These are phyloP conservation scores for Ciconia nigra DNA, from an alignment of 2,797 vertebrate genomes.

Conservation along the genomic window DNA sequence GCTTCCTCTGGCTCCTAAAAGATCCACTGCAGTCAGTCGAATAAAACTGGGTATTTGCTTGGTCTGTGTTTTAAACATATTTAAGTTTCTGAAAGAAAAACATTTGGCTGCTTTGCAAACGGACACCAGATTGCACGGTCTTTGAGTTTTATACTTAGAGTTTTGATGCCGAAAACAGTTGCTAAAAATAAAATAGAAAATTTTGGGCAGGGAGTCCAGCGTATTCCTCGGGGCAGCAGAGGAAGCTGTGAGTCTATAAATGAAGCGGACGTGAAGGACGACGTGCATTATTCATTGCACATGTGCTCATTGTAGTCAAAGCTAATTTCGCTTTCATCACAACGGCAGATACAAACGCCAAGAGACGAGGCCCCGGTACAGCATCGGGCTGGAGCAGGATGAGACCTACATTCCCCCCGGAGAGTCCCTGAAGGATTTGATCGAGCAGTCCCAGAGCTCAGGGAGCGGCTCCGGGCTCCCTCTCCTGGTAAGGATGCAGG, in stretches of 20 bases:
- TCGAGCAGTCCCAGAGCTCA: slow-evolving; percentile 93
- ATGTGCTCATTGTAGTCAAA: not conserved
- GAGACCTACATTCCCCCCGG: slow-evolving; percentile 90
- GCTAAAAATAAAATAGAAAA: not conserved
- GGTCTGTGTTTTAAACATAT: not conserved
- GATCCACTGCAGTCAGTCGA: not conserved
- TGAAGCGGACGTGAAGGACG: not conserved
- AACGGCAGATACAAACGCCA: slow-evolving; percentile 86
- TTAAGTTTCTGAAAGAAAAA: not conserved
- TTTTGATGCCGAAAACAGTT: not conserved
- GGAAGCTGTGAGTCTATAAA: not conserved
- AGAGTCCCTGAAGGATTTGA: slow-evolving; percentile 90
- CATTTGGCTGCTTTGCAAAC: not conserved
- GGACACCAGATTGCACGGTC: not conserved
- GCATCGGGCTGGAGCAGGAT: slow-evolving; percentile 90
- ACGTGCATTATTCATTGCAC: not conserved
- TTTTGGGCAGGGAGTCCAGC: not conserved
- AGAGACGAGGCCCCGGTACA: slow-evolving; percentile 85
- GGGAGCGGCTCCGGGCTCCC: slow-evolving; percentile 98
- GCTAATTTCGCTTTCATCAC: not conserved
- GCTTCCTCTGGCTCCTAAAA: not conserved
- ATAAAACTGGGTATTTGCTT: not conserved
- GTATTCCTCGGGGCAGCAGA: not conserved
- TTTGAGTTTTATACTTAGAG: not conserved
- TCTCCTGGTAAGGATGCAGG: slow-evolving; percentile 86